These are phyloP conservation scores for Ecliptopera silaceata DNA, from an alignment of 2,888 invertebrate genomes.

Conservation along the genomic window DNA sequence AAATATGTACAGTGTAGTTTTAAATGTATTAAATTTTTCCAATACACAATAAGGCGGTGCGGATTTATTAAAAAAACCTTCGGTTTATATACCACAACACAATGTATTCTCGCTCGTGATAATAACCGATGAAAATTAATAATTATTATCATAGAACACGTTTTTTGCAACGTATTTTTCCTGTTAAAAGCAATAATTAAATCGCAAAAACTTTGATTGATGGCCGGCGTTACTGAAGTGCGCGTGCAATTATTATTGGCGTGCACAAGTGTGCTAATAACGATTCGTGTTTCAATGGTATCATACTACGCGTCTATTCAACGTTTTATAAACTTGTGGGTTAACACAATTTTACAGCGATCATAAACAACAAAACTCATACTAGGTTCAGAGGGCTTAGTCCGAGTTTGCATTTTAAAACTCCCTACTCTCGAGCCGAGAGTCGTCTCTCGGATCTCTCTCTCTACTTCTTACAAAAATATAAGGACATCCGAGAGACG, in stretches of 20 bases:
- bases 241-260: conserved; percentile 15
- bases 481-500: too few species aligned
- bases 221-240: conserved; percentile 21
- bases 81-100: background rate
- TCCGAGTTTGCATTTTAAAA: too few species aligned
- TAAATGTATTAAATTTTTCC: background rate
- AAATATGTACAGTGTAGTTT: too few species aligned
- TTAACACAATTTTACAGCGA: too few species aligned
- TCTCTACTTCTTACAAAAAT: too few species aligned
- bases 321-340: background rate
- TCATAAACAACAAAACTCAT: too few species aligned
- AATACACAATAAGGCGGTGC: background rate
- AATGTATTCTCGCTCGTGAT: conserved; percentile 20
- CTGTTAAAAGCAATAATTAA: conserved; percentile 26
- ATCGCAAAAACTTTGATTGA: conserved; percentile 28
- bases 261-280: conserved; percentile 15
- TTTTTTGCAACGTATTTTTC: conserved; percentile 26
- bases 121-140: conserved; percentile 20
- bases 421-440: too few species aligned
- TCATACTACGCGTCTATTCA: background rate
- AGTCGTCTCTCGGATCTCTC: too few species aligned
- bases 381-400: too few species aligned
- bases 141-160: conserved; percentile 22
- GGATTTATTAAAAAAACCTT: background rate
- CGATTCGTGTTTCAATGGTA: conserved; percentile 2